Evolutionary conservation across 2,888 invertebrate genomes (phyloP).

Genomic region (Trissolcus japonicus): DNA sequence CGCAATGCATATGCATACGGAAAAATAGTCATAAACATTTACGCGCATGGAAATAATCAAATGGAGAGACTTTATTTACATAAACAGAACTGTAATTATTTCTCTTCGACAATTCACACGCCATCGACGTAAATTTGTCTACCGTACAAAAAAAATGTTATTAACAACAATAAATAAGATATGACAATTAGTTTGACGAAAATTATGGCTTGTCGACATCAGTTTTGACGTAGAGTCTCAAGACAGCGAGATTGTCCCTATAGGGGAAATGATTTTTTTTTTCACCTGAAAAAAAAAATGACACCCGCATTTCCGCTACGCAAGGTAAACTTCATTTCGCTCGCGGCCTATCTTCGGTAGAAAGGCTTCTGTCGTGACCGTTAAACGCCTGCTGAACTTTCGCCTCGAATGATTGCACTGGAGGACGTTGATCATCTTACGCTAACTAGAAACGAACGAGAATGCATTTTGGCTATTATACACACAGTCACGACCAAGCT

Average conservation of each 20-base stretch:
- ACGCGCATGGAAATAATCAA: constrained; percentile 60
- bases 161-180: constrained; percentile 66
- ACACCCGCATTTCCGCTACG: constrained; percentile 42
- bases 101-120: constrained; percentile 58
- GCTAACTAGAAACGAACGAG: constrained; percentile 49
- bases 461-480: constrained; percentile 53
- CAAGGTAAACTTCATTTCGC: constrained; percentile 49
- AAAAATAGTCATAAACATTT: constrained; percentile 58
- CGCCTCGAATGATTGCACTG: constrained; percentile 63
- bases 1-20: constrained; percentile 58
- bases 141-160: constrained; percentile 52
- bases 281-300: constrained; percentile 36
- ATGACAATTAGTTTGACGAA: constrained; percentile 57
- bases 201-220: constrained; percentile 65
- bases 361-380: constrained; percentile 55
- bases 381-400: constrained; percentile 67
- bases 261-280: constrained; percentile 20
- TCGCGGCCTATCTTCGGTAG: constrained; percentile 36
- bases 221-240: constrained; percentile 22
- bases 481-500: constrained; percentile 54
- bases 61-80: constrained; percentile 55
- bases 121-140: constrained; percentile 7
- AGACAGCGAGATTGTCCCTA: constrained; percentile 21
- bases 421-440: constrained; percentile 58
- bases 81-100: constrained; percentile 34